Evolutionary conservation across 2,113 vertebrate species (phyloP).

Genomic region (Poeciliopsis retropinna): DNA sequence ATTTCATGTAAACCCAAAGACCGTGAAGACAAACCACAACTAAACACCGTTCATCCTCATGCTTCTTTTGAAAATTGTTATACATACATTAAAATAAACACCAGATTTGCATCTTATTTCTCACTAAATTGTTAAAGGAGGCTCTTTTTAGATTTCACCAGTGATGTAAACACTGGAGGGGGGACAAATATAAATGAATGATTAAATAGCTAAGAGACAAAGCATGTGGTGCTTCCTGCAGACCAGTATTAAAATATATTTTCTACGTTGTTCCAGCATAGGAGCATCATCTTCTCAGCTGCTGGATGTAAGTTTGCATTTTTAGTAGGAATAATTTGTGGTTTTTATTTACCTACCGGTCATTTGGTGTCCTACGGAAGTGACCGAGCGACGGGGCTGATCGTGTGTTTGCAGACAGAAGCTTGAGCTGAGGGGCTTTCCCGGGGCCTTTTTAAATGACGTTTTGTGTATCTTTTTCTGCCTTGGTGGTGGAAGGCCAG

Average conservation of each 20-base stretch:
- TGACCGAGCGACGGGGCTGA: no score
- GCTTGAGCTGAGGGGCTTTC: conserved; percentile 24
- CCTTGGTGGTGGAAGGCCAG: conserved; percentile 48
- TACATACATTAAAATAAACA: background rate
- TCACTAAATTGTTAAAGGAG: background rate
- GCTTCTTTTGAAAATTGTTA: background rate
- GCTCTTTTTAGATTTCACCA: background rate
- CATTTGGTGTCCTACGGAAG: no score
- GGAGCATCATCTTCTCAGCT: conserved; percentile 15
- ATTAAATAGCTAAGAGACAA: conserved; percentile 18
- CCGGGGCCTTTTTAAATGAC: conserved; percentile 27
- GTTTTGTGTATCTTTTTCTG: conserved; percentile 42
- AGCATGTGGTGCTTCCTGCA: conserved; percentile 56
- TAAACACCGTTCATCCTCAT: background rate
- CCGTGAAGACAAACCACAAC: background rate
- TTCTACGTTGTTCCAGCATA: background rate
- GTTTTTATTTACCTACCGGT: no score
- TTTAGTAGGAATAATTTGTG: no score
- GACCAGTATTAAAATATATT: conserved; percentile 14
- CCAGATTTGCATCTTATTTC: background rate
- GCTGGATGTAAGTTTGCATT: conserved; percentile 12
- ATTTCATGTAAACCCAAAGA: background rate
- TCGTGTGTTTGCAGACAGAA: background rate
- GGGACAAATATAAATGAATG: conserved; percentile 32
- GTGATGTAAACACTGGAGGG: conserved; percentile 4